Evolutionary conservation across 1,140 invertebrate species (phyloP).

Genomic region (Ladona fulva): DNA sequence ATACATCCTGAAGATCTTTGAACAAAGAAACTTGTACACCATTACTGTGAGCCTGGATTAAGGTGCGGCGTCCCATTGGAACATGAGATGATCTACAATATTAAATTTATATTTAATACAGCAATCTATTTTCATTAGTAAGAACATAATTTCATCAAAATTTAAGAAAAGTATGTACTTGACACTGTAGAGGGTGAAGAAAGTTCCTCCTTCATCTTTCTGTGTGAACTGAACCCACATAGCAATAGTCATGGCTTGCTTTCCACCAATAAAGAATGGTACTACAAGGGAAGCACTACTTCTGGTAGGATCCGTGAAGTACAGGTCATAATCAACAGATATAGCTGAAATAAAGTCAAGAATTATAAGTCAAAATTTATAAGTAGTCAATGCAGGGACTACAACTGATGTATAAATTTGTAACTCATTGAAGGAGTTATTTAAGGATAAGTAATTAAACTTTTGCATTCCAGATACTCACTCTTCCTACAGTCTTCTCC

Average conservation of each 20-base stretch:
- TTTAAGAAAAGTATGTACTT: conserved; percentile 44
- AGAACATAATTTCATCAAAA: conserved; percentile 17
- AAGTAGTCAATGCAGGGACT: neutral
- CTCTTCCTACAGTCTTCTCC: conserved; percentile 93
- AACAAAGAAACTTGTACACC: conserved; percentile 84
- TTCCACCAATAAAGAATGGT: conserved; percentile 71
- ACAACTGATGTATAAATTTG: conserved; percentile 17
- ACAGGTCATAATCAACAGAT: conserved; percentile 90
- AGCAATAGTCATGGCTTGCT: conserved; percentile 74
- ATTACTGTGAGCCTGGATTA: conserved; percentile 82
- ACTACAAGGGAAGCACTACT: conserved; percentile 83
- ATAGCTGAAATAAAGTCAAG: conserved; percentile 55
- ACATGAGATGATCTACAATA: conserved; percentile 56
- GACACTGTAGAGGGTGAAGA: conserved; percentile 87
- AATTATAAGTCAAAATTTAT: conserved; percentile 14
- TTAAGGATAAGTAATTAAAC: conserved; percentile 10
- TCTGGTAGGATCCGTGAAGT: conserved; percentile 80
- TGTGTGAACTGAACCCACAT: conserved; percentile 94
- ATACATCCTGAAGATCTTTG: conserved; percentile 79
- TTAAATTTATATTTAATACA: neutral
- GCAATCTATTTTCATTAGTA: neutral
- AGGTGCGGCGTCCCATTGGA: conserved; percentile 61
- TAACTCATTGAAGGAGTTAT: conserved; percentile 12
- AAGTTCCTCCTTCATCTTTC: conserved; percentile 80
- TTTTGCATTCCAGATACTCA: conserved; percentile 36